Evolutionary conservation across 2,888 invertebrate genomes (phyloP).

Genomic region (Caenorhabditis panamensis): DNA sequence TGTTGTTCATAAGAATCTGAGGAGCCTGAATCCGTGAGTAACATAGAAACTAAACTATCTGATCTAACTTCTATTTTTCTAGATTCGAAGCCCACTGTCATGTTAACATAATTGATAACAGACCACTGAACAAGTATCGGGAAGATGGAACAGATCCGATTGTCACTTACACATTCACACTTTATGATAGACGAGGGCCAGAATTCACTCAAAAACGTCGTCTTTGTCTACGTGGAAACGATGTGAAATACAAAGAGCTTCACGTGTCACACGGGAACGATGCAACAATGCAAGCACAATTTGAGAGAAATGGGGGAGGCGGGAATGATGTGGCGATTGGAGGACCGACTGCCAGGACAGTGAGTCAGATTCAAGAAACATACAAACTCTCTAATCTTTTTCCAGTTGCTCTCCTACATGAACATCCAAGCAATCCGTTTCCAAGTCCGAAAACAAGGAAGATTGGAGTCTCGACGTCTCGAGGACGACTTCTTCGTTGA

Average conservation of each 20-base stretch:
- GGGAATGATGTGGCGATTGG: conserved; percentile 25
- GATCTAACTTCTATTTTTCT: conserved; percentile 1
- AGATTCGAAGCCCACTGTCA: conserved; percentile 66
- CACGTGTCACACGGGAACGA: conserved; percentile 51
- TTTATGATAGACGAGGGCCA: conserved; percentile 51
- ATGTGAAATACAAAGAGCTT: conserved; percentile 31
- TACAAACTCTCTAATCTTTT: background rate
- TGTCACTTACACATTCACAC: conserved; percentile 63
- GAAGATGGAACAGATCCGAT: conserved; percentile 67
- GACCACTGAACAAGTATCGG: conserved; percentile 32
- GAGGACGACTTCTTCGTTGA: conserved; percentile 64
- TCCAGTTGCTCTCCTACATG: conserved; percentile 64
- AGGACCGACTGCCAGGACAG: conserved; percentile 29
- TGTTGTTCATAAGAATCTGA: conserved; percentile 59
- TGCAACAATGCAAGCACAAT: conserved; percentile 62
- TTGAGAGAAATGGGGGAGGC: conserved; percentile 32
- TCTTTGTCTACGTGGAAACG: conserved; percentile 63
- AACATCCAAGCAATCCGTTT: conserved; percentile 62
- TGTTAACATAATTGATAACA: conserved; percentile 61
- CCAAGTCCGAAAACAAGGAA: conserved; percentile 64
- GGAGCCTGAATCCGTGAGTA: conserved; percentile 42
- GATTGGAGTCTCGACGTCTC: conserved; percentile 38
- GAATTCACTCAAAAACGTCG: conserved; percentile 63
- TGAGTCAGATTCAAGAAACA: background rate
- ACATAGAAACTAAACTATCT: background rate